Conservation (phyloP, 2,888 invertebrate genomes). For the Ochropleura leucogaster region DNA sequence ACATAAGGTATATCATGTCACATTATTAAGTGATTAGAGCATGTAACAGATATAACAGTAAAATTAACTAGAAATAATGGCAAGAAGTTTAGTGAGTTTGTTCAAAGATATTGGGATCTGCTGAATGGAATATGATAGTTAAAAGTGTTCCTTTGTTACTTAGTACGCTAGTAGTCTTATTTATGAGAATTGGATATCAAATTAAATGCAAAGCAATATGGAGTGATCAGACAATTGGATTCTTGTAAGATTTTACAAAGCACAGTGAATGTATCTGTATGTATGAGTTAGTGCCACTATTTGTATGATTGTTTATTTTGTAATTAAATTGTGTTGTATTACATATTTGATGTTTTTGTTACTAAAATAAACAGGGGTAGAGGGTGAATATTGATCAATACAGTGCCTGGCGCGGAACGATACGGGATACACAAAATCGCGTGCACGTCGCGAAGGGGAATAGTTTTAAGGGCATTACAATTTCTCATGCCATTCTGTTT, state of each 20-base stretch:
- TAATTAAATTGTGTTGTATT: constrained; percentile 70
- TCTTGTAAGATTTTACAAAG: constrained; percentile 51
- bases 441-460: constrained; percentile 40
- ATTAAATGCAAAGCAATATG: constrained; percentile 48
- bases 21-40: constrained; percentile 20
- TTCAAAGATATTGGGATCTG: constrained; percentile 36
- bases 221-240: constrained; percentile 48
- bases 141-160: constrained; percentile 50
- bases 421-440: constrained; percentile 57
- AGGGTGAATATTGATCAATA: constrained; percentile 70
- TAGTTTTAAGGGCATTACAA: constrained; percentile 18
- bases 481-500: constrained; percentile 46
- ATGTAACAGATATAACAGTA: constrained; percentile 36
- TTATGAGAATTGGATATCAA: constrained; percentile 33
- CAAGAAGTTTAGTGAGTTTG: constrained; percentile 32
- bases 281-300: constrained; percentile 50
- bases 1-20: constrained; percentile 32
- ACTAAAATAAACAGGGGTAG: constrained; percentile 28
- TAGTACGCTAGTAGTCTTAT: constrained; percentile 58
- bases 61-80: constrained; percentile 39
- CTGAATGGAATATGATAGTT: constrained; percentile 30
- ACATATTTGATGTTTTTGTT: constrained; percentile 59
- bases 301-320: constrained; percentile 67
- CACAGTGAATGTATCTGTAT: constrained; percentile 43
- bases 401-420: constrained; percentile 67